A percentile compares a stretch with the other conserved stretches of the same genome.
Evolutionary conservation across 2,797 vertebrate species (phyloP).

Genomic region (Lindbergichthys nudifrons): DNA sequence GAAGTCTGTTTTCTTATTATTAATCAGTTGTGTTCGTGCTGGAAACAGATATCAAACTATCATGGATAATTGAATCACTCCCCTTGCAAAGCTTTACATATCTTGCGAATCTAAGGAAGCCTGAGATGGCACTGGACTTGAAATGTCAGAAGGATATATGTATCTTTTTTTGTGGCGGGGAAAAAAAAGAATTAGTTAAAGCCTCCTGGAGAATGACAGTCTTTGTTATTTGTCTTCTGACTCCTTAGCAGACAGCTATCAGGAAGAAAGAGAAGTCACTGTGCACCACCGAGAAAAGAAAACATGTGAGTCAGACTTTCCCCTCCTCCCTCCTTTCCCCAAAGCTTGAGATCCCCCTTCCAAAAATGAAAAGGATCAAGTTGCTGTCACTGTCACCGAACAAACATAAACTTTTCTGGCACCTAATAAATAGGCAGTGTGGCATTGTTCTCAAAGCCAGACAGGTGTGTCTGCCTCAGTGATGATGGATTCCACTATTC

Average conservation of each 20-base stretch:
- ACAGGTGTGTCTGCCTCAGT: constrained; percentile 88
- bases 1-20: constrained; percentile 45
- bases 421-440: constrained; percentile 90
- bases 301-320: constrained; percentile 83
- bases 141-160: constrained; percentile 68
- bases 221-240: constrained; percentile 88
- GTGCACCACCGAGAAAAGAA: constrained; percentile 77
- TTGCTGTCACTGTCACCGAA: constrained; percentile 89
- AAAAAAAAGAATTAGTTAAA: constrained; percentile 78
- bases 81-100: constrained; percentile 44
- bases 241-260: constrained; percentile 89
- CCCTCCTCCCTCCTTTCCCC: constrained; percentile 73
- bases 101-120: constrained; percentile 52
- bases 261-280: constrained; percentile 86
- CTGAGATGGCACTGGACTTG: constrained; percentile 67
- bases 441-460: constrained; percentile 89
- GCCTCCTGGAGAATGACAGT: constrained; percentile 83
- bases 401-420: constrained; percentile 91
- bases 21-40: constrained; percentile 55
- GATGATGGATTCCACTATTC: constrained; percentile 89
- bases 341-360: constrained; percentile 79
- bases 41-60: constrained; percentile 59
- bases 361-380: constrained; percentile 90
- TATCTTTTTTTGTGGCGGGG: constrained; percentile 49
- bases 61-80: constrained; percentile 64